These are phyloP conservation scores for Pavo muticus DNA, from an alignment of 2,113 vertebrate genomes.

Conservation along the genomic window DNA sequence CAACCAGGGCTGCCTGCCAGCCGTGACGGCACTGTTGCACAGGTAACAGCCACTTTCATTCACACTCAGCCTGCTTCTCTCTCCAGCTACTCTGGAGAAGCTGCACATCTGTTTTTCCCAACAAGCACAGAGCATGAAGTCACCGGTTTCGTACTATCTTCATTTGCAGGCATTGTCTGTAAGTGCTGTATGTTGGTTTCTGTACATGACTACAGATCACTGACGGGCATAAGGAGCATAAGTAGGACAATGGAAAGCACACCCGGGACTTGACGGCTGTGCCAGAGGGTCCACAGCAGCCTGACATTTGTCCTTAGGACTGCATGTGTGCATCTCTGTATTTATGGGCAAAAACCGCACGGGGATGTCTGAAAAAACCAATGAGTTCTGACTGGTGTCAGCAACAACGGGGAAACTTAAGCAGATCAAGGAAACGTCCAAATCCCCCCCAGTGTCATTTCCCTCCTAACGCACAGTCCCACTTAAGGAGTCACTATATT, in stretches of 20 bases:
- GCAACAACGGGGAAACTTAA: not conserved
- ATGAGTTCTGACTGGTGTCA: not conserved
- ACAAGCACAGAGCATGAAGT: not conserved
- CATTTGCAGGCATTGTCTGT: not conserved
- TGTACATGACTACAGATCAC: not conserved
- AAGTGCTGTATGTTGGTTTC: not conserved
- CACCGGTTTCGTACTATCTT: not conserved
- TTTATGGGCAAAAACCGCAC: not conserved
- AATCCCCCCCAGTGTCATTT: not conserved
- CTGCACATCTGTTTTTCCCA: not conserved
- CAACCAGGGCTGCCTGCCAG: not conserved
- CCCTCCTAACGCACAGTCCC: not conserved
- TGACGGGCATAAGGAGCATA: not conserved
- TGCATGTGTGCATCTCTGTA: accelerated
- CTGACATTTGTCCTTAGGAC: not conserved
- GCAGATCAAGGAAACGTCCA: not conserved
- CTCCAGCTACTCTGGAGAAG: not conserved
- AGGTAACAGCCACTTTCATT: constrained; percentile 26
- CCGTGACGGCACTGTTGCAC: not conserved
- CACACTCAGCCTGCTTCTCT: not conserved
- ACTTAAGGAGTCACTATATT: not conserved
- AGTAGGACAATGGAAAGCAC: not conserved
- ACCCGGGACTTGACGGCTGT: not conserved
- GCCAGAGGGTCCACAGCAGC: not conserved
- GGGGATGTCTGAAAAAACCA: not conserved